Base-by-base conservation (phyloP, 2,888 invertebrate species). In the Dinocampus coccinellae region DNA sequence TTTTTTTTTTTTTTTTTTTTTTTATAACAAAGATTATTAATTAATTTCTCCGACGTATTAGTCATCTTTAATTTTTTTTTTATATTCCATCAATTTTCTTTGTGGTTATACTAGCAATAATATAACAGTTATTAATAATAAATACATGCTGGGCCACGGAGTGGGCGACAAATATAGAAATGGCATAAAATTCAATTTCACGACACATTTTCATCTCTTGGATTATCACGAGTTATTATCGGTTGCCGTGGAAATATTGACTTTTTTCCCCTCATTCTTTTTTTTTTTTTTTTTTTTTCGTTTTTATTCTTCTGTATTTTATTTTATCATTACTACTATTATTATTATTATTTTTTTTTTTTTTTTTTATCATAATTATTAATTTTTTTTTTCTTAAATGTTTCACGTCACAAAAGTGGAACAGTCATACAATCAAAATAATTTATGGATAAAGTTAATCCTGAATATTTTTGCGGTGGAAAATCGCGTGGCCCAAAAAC, bases 371-470 rank as follows among this genome's bases (percentile, higher is more conserved):
- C n/a, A n/a, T n/a, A n/a, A n/a, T n/a, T n/a, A n/a, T n/a, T n/a
- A n/a, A n/a, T 22, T 39, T 55, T 55, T 22, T 26, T 64, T 33
- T 34, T 34, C 34, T 33, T 52, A 34, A 34, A 34, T 55, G 24
- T 62, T 61, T 16, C 16, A 20, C 16, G 9, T 47, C 24, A 36
- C 65, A 11, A 36, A 66, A 70, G 36, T 65, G 47, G 65, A 70
- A 39, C 60, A 66, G 24, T 53, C 2, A n/a, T 47, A 20, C 9
- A 52, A 36, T 52, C 52, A 33, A 70, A 70, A 70, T 70, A 66
- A 70, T 70, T 70, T 66, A 70, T 60, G 66, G 58, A 65, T 26
- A 65, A 70, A 70, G 65, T 70, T 70, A 70, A 70, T 70, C 65
- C 53, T 16, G 61, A 53, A 66, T 58, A 65, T 65, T 60, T 61